Conservation (phyloP, 2,888 invertebrate genomes). For the Chironomus tentans region DNA sequence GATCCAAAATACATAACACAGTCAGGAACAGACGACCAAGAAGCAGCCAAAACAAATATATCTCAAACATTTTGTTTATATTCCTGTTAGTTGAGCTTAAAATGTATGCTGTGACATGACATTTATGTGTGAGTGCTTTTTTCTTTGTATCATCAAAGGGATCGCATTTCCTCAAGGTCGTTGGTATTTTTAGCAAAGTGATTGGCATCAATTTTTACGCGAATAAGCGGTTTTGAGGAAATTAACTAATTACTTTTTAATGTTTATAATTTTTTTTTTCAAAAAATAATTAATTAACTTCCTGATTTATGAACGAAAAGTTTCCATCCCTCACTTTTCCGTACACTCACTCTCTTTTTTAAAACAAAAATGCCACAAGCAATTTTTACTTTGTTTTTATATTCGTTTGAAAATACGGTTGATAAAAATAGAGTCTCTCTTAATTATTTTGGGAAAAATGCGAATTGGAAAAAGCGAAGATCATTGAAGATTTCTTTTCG, state of each 20-base stretch:
- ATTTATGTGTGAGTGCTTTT: not conserved
- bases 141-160: not conserved
- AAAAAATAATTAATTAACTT: not conserved
- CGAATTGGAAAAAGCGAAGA: conserved; percentile 13
- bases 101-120: not conserved
- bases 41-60: too few species aligned
- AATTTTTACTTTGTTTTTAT: not conserved
- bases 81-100: too few species aligned
- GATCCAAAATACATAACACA: too few species aligned
- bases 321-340: not conserved
- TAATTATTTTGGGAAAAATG: conserved; percentile 20
- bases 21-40: too few species aligned
- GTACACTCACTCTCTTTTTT: not conserved
- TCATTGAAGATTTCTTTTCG: not conserved
- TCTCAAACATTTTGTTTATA: too few species aligned
- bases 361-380: not conserved
- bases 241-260: not conserved
- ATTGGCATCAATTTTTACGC: not conserved
- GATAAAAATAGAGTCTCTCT: conserved; percentile 24
- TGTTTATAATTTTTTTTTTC: not conserved
- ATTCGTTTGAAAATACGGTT: not conserved
- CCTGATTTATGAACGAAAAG: not conserved
- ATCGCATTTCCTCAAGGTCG: not conserved
- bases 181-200: not conserved
- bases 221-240: not conserved